phyloP scores from a whole-genome alignment of 2,797 vertebrate genomes.

The Etheostoma nigrum region DNA sequence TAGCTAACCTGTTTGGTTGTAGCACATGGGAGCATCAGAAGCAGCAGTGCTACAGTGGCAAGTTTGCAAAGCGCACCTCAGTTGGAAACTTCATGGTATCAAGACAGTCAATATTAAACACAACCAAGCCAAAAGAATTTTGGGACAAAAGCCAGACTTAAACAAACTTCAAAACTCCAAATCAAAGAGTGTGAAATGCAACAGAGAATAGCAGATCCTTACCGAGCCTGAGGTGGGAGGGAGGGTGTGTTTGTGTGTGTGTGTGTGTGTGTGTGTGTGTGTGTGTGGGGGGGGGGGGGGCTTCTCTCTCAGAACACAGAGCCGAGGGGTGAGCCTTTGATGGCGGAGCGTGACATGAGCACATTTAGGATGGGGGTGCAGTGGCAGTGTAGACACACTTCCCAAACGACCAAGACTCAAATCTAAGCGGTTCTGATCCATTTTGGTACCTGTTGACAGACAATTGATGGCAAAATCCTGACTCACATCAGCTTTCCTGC shows the following conservation, averaged over 20 bases:
- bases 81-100: conserved; percentile 59
- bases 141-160: conserved; percentile 50
- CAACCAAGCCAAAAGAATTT: conserved; percentile 37
- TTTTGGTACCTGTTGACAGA: conserved; percentile 40
- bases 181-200: conserved; percentile 76
- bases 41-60: conserved; percentile 8
- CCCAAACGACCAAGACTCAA: conserved; percentile 45
- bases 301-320: conserved; percentile 74
- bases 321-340: conserved; percentile 80
- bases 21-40: conserved; percentile 12
- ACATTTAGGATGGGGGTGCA: conserved; percentile 71
- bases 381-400: conserved; percentile 62
- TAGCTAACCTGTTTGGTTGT: background rate
- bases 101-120: conserved; percentile 64
- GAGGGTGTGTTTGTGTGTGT: conserved; percentile 19
- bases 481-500: conserved; percentile 18
- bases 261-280: conserved; percentile 9
- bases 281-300: conserved; percentile 31
- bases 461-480: conserved; percentile 16
- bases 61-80: conserved; percentile 34
- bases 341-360: conserved; percentile 80
- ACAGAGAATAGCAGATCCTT: conserved; percentile 72
- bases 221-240: conserved; percentile 63
- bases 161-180: conserved; percentile 78
- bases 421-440: conserved; percentile 56